Conservation (phyloP, 1,140 invertebrate genomes). For the Zaprionus tsacasi region DNA sequence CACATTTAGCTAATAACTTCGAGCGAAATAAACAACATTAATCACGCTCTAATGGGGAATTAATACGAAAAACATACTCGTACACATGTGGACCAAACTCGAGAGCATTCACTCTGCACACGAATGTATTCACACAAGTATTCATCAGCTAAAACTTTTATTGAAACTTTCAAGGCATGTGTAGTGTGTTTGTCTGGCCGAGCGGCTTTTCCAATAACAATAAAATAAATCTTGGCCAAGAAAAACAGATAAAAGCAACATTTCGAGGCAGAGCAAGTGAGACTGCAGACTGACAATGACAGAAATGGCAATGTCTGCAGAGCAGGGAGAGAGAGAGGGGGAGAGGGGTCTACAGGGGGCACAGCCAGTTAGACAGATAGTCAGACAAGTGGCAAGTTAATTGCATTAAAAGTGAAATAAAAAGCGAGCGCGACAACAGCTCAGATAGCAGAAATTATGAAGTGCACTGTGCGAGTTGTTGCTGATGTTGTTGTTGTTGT, state of each 20-base stretch:
- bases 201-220: constrained; percentile 72
- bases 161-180: constrained; percentile 68
- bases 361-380: constrained; percentile 55
- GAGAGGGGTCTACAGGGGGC: constrained; percentile 2
- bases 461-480: constrained; percentile 60
- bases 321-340: constrained; percentile 12
- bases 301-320: constrained; percentile 46
- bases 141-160: constrained; percentile 59
- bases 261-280: constrained; percentile 49
- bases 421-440: constrained; percentile 68
- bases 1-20: constrained; percentile 81
- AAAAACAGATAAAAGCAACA: constrained; percentile 80
- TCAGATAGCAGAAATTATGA: constrained; percentile 81
- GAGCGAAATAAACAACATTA: constrained; percentile 78
- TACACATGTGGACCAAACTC: constrained; percentile 7
- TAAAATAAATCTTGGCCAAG: constrained; percentile 81
- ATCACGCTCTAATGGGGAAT: constrained; percentile 77
- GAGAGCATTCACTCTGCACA: neutral
- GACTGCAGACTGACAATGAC: constrained; percentile 54
- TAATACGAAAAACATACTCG: constrained; percentile 69
- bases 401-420: constrained; percentile 83
- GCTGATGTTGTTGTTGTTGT: constrained; percentile 29
- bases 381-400: constrained; percentile 80
- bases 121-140: constrained; percentile 8
- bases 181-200: constrained; percentile 21